Evolutionary conservation across 2,888 invertebrate genomes (phyloP).

Genomic region (Muschampia plurimacula): DNA sequence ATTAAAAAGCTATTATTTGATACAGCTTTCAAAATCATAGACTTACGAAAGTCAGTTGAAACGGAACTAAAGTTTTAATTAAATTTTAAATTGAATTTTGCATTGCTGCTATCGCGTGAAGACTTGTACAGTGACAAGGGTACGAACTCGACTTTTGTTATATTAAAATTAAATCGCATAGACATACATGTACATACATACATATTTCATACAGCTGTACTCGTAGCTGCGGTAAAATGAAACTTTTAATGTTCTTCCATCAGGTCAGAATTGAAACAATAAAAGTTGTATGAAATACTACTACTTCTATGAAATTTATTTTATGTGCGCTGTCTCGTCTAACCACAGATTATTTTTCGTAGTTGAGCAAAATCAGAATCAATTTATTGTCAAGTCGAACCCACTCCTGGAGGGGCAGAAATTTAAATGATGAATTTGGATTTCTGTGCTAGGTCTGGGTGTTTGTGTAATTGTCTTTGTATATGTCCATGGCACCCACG

Average conservation of each 20-base stretch:
- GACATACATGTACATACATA: no score
- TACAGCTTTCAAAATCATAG: slow-evolving; percentile 9
- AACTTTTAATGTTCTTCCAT: background rate
- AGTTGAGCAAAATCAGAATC: no score
- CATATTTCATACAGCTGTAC: background rate
- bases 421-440: no score
- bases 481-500: no score
- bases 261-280: background rate
- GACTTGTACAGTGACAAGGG: slow-evolving; percentile 21
- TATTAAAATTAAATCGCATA: slow-evolving; percentile 15
- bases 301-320: background rate
- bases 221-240: background rate
- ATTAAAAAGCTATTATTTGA: background rate
- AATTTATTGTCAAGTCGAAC: no score
- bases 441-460: no score
- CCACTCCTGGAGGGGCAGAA: no score
- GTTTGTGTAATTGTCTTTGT: no score
- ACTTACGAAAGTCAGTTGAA: slow-evolving; percentile 16
- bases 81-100: slow-evolving; percentile 34
- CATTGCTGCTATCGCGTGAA: slow-evolving; percentile 10
- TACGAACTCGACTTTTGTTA: slow-evolving; percentile 12
- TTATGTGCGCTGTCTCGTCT: background rate
- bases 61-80: slow-evolving; percentile 32
- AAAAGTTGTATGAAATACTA: background rate
- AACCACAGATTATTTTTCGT: background rate